A percentile compares a stretch with the other conserved stretches of the same genome.
Conservation (phyloP, 2,113 vertebrate species). For the Nothobranchius kuhntae region DNA sequence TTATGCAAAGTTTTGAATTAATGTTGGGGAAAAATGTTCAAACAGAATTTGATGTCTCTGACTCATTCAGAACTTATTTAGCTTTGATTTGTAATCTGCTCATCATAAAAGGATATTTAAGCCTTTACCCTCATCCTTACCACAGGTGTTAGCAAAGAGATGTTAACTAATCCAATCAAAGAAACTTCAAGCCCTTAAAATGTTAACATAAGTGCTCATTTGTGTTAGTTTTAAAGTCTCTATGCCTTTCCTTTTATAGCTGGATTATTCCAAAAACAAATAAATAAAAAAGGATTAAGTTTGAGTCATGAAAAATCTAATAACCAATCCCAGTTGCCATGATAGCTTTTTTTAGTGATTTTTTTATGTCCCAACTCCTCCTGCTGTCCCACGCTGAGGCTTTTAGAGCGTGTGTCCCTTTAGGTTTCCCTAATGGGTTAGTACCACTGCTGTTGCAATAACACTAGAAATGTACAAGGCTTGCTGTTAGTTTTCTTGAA, state of each 20-base stretch:
- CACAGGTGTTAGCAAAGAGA: not conserved
- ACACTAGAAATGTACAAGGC: not conserved
- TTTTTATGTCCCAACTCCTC: not conserved
- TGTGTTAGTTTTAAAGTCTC: no score
- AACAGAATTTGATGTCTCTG: no score
- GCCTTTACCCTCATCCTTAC: not conserved
- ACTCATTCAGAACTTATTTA: not conserved
- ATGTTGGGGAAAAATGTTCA: no score
- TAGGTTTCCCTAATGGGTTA: not conserved
- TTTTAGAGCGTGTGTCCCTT: not conserved
- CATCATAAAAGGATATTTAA: not conserved
- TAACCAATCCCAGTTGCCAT: not conserved
- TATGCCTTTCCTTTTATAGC: no score
- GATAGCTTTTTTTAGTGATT: not conserved
- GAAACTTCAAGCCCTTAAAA: no score
- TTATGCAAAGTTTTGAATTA: no score
- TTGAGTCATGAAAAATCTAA: not conserved
- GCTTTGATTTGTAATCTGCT: not conserved
- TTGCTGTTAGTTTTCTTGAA: not conserved
- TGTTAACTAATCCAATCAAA: not conserved
- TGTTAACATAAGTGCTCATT: no score
- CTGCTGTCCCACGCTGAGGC: not conserved
- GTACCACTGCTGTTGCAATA: not conserved
- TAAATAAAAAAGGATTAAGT: not conserved
- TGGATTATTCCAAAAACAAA: not conserved